Evolutionary conservation across 1,140 invertebrate species (phyloP).

Genomic region (Hycleus cichorii): DNA sequence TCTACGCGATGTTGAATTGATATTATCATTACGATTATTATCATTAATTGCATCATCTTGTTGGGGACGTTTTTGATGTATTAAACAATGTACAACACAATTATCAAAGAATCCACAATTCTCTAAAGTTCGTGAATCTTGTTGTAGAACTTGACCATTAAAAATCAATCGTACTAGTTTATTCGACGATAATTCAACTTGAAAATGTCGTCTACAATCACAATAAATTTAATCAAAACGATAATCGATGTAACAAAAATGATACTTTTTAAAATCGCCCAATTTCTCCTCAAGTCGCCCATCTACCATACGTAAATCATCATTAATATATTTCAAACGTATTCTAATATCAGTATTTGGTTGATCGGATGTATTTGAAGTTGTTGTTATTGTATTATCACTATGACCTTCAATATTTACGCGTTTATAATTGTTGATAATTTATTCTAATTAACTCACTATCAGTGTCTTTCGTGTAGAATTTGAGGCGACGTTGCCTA

Average conservation of each 20-base stretch:
- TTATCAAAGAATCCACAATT: constrained; percentile 75
- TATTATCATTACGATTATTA: background rate
- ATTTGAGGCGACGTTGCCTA: constrained; percentile 33
- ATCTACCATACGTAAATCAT: constrained; percentile 72
- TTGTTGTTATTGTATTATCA: constrained; percentile 21
- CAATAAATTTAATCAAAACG: too few relatives aligned
- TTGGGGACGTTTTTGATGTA: constrained; percentile 51
- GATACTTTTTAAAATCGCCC: constrained; percentile 80
- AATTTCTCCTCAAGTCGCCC: constrained; percentile 66
- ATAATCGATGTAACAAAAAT: background rate
- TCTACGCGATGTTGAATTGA: background rate
- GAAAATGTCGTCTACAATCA: constrained; percentile 69
- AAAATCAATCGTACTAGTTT: constrained; percentile 79
- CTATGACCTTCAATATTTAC: constrained; percentile 13
- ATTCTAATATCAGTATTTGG: constrained; percentile 55
- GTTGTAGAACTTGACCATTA: constrained; percentile 74
- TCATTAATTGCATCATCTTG: background rate
- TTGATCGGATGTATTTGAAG: constrained; percentile 29
- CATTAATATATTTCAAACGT: constrained; percentile 79
- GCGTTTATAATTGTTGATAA: background rate
- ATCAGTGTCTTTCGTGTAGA: constrained; percentile 20
- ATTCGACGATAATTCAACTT: constrained; percentile 63
- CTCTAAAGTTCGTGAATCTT: constrained; percentile 66
- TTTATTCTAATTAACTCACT: constrained; percentile 1
- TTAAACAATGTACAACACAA: constrained; percentile 81